A percentile compares a stretch with the other conserved stretches of the same genome.
phyloP scores from a whole-genome alignment of 2,113 vertebrate species.

The Pipra filicauda region DNA sequence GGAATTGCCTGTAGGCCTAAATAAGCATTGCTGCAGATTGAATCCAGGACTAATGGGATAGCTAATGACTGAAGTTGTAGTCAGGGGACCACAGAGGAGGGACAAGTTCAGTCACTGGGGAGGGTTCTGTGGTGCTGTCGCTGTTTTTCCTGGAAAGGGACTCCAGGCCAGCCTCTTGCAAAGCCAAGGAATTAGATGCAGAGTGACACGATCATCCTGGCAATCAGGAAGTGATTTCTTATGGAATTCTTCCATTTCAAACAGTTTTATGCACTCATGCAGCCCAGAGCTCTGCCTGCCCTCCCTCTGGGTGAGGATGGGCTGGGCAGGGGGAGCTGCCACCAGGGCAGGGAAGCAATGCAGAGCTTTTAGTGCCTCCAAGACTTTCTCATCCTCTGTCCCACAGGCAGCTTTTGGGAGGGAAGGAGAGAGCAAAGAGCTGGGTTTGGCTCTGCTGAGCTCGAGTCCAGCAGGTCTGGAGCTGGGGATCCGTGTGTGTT shows the following conservation, averaged over 20 bases:
- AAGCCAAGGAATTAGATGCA: background rate
- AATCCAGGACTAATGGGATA: background rate
- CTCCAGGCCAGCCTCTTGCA: background rate
- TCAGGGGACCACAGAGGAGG: background rate
- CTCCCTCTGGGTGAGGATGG: background rate
- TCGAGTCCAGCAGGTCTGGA: background rate
- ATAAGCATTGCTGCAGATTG: background rate
- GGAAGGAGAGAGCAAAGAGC: background rate
- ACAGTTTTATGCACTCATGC: background rate
- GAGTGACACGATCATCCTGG: background rate
- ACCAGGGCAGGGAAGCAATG: too few species aligned
- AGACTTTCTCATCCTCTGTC: background rate
- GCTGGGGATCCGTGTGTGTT: too few species aligned
- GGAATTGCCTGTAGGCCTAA: conserved; percentile 39
- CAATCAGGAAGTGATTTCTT: background rate
- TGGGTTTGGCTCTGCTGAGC: background rate
- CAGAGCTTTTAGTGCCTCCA: background rate
- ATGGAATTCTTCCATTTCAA: background rate
- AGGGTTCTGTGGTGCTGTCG: background rate
- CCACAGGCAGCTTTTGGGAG: background rate
- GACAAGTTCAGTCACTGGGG: background rate
- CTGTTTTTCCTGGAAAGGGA: background rate
- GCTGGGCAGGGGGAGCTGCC: background rate
- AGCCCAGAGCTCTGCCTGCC: background rate
- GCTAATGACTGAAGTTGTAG: background rate